These are phyloP conservation scores for Drosophila anceps DNA, from an alignment of 2,888 invertebrate genomes.

Conservation along the genomic window DNA sequence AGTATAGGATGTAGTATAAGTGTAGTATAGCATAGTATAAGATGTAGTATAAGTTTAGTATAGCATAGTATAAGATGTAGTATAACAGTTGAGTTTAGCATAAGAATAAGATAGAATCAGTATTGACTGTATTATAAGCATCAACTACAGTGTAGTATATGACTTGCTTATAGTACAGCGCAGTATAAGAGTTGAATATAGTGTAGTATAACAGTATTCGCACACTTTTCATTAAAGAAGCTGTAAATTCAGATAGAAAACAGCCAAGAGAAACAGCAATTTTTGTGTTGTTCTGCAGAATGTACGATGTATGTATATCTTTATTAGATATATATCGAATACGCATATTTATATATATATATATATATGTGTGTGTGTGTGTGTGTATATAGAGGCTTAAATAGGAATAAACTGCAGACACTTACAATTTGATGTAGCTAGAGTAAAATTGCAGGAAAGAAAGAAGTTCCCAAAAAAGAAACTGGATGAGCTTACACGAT, in stretches of 20 bases:
- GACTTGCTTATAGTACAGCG: not conserved
- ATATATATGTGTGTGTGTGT: not conserved
- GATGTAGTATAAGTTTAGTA: not conserved
- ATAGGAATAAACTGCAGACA: not conserved
- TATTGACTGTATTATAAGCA: no score
- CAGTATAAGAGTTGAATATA: not conserved
- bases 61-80: not conserved
- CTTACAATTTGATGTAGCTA: slow-evolving; percentile 1
- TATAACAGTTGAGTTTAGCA: not conserved
- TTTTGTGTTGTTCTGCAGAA: not conserved
- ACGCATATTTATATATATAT: not conserved
- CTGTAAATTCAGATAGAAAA: not conserved
- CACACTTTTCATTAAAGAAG: not conserved
- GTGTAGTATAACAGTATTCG: not conserved
- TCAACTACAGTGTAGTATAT: not conserved
- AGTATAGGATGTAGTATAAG: no score
- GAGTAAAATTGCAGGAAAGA: not conserved
- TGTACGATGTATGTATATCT: slow-evolving; percentile 1
- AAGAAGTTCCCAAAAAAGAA: not conserved
- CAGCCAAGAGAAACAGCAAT: not conserved
- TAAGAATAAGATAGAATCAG: not conserved
- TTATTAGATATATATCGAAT: not conserved
- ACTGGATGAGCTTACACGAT: not conserved
- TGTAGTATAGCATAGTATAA: not conserved
- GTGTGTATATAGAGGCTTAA: not conserved